Evolutionary conservation across 2,113 vertebrate genomes (phyloP), one percentile per base, ranked within the genome.

Genomic region (Lophura nycthemera): DNA sequence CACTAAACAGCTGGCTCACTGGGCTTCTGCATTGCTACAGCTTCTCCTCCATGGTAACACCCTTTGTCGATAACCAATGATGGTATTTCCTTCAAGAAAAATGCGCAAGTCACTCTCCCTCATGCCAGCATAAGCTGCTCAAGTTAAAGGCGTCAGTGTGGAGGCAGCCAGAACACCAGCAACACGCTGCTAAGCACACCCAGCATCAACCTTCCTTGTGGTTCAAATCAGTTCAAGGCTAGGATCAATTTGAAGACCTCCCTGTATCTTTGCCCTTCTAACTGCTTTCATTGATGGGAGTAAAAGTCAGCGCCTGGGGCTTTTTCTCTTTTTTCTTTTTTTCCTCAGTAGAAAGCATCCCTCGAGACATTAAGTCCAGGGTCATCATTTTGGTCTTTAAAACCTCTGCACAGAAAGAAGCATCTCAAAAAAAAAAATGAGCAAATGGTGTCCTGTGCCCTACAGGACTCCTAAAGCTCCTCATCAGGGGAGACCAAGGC

Each of bases 381-480:
- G 36, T 21, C 11, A 13, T 6, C 13, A 2, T 40, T 89, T 77
- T 38, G 9, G 50, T 22, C 18, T 83, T 42, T 42, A 43, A 66
- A 89, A 69, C 20, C 16, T 66, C 47, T 90, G 78, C 25, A 11
- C 2, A 56, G 40, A 86, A 80, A 48, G 32, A 82, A 70, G 18
- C 6, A 10, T 30, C 27, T 57, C 29, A 14, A 61, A 61, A 61
- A 61, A 61, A 61, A 61, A 84, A 60, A 30, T 1, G 6, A n/a
- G 18, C 5, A 97, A 97, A 97, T 61, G 71, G 97, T 96, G 96
- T 97, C 80, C 94, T 59, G 15, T 59, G 82, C n/a, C 66, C 95
- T 97, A 98, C 96, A 98, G 97, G 96, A 98, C 98, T 98, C 97
- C 97, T 71, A 60, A 96, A 95, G 95, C 96, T 95, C 96, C 89